phyloP scores from a whole-genome alignment of 2,113 vertebrate species.

The Rhabdornis inornatus region DNA sequence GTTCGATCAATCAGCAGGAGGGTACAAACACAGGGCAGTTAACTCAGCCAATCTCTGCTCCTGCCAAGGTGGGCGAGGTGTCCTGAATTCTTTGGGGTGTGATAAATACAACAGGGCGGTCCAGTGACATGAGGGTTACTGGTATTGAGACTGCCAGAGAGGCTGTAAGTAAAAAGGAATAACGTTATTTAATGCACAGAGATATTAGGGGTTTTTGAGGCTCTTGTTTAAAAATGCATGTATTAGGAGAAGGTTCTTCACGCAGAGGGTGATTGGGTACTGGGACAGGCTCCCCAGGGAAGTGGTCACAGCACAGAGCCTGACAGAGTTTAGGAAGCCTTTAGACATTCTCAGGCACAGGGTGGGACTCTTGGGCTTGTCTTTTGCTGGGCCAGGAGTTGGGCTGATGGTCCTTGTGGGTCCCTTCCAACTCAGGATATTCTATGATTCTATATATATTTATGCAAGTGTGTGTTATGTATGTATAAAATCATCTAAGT shows the following conservation, averaged over 20 bases:
- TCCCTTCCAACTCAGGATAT: background rate
- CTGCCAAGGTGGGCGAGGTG: background rate
- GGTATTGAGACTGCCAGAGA: background rate
- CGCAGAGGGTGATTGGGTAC: background rate
- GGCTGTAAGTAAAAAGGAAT: background rate
- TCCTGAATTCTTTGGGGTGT: background rate
- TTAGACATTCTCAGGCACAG: background rate
- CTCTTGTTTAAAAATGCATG: background rate
- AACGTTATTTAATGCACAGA: background rate
- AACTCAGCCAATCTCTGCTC: background rate
- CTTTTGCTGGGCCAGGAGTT: background rate
- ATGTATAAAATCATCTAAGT: background rate
- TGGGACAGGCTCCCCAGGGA: background rate
- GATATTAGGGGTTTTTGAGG: background rate
- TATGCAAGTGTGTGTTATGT: rapidly evolving
- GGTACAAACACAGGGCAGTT: background rate
- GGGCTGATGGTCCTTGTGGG: background rate
- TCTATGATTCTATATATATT: background rate
- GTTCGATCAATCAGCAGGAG: background rate
- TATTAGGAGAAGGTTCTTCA: background rate
- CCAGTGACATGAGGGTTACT: background rate
- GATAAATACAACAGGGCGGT: background rate
- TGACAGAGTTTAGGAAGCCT: background rate
- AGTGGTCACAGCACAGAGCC: background rate
- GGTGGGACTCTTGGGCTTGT: background rate